These are phyloP conservation scores for Idris sp. DNA, from an alignment of 1,140 invertebrate species.

Conservation along the genomic window DNA sequence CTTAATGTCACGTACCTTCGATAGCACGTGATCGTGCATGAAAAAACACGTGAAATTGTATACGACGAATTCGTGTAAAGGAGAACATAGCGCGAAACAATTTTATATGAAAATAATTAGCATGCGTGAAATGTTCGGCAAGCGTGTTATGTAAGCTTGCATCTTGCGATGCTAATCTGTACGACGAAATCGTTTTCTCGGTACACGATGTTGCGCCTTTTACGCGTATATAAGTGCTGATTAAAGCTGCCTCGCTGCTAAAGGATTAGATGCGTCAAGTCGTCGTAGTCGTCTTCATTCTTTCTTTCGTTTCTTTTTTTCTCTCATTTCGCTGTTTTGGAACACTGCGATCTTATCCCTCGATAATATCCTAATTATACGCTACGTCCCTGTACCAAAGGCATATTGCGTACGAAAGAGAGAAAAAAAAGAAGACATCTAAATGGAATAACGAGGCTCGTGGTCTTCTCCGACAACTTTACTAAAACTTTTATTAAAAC, in stretches of 20 bases:
- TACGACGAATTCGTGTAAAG: conserved; percentile 4
- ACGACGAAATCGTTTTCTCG: conserved; percentile 45
- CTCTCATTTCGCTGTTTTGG: conserved; percentile 47
- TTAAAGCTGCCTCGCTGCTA: conserved; percentile 43
- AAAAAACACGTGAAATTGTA: conserved; percentile 7
- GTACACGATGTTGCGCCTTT: conserved; percentile 36
- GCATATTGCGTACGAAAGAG: conserved; percentile 19
- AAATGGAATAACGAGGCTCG: conserved; percentile 48
- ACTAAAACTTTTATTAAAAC: conserved; percentile 26
- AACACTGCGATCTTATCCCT: conserved; percentile 50
- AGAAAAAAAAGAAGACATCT: conserved; percentile 32
- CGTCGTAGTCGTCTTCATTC: conserved; percentile 28
- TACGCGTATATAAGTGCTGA: conserved; percentile 43
- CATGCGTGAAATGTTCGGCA: conserved; percentile 31
- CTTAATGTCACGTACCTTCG: no score
- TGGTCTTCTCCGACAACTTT: conserved; percentile 24
- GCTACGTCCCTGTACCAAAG: conserved; percentile 23
- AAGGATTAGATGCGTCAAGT: conserved; percentile 51
- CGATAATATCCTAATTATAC: conserved; percentile 58
- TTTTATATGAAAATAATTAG: conserved; percentile 51
- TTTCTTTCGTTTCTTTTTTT: no score
- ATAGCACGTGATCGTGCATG: neutral
- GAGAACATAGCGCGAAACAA: conserved; percentile 1
- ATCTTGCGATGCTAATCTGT: conserved; percentile 45
- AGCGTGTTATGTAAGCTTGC: conserved; percentile 29